phyloP scores from a whole-genome alignment of 2,797 vertebrate species.

The Hemibagrus guttatus region DNA sequence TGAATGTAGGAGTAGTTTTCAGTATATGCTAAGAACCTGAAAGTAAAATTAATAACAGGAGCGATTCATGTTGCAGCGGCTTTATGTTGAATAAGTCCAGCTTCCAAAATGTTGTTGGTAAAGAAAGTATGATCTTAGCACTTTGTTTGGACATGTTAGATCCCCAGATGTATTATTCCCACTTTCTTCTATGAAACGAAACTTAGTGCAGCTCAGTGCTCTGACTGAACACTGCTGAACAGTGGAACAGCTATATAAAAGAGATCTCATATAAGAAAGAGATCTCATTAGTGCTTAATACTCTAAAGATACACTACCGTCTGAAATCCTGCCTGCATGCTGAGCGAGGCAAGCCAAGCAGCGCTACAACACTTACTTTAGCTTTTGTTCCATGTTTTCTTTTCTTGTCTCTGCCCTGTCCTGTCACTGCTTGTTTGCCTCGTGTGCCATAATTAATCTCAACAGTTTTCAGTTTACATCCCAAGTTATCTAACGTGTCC shows the following conservation, averaged over 20 bases:
- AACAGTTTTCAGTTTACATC: no score
- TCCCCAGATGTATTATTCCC: no score
- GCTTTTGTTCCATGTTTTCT: no score
- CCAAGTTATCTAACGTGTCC: not conserved
- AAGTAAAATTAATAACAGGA: not conserved
- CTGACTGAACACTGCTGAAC: not conserved
- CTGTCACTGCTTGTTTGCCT: no score
- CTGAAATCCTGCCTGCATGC: no score
- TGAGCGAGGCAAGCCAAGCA: no score
- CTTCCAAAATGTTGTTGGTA: not conserved
- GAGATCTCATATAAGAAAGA: not conserved
- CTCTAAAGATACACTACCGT: not conserved
- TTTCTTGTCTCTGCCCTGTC: no score
- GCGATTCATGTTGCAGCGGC: not conserved
- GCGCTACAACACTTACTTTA: no score
- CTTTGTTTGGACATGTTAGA: not conserved
- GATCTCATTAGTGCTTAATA: not conserved
- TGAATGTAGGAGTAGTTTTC: no score
- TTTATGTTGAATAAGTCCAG: not conserved
- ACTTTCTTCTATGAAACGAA: slow-evolving; percentile 34
- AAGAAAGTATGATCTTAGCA: not conserved
- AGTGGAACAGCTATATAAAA: no score
- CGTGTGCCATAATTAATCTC: no score
- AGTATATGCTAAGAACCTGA: no score
- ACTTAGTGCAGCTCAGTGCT: not conserved